These are phyloP conservation scores for Entelurus aequoreus DNA, from an alignment of 2,113 vertebrate species.

Conservation along the genomic window DNA sequence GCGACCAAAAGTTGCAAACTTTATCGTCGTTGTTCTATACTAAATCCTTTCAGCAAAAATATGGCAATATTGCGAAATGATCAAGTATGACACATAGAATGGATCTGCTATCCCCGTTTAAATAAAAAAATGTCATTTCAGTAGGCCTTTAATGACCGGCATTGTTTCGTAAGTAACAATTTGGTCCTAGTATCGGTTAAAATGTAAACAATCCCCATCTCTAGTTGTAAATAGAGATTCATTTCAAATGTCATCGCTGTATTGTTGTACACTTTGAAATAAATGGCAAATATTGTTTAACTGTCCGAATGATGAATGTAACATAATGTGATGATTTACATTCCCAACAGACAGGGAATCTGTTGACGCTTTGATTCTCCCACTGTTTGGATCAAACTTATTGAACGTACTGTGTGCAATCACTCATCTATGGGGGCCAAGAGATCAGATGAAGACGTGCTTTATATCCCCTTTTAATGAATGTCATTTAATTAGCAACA, in stretches of 20 bases:
- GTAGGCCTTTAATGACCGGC: no score
- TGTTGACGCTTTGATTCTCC: not conserved
- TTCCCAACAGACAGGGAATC: not conserved
- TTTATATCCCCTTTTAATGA: slow-evolving; percentile 63
- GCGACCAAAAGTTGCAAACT: no score
- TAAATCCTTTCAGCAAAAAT: no score
- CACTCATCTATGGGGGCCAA: slow-evolving; percentile 41
- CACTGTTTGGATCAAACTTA: slow-evolving; percentile 27
- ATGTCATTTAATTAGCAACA: slow-evolving; percentile 42
- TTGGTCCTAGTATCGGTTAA: no score
- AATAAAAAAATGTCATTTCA: no score
- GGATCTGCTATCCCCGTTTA: no score
- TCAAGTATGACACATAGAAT: no score
- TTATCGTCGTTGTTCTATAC: no score
- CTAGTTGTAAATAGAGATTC: not conserved
- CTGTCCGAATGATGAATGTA: not conserved
- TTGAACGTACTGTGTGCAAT: slow-evolving; percentile 40
- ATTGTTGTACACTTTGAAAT: no score
- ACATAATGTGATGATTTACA: not conserved
- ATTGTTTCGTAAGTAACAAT: no score
- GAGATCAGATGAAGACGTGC: slow-evolving; percentile 47
- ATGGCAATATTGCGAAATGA: no score
- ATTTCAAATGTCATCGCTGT: not conserved
- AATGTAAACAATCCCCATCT: no score
- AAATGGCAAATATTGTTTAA: not conserved